phyloP scores from a whole-genome alignment of 1,140 invertebrate genomes.

The Batillaria attramentaria region DNA sequence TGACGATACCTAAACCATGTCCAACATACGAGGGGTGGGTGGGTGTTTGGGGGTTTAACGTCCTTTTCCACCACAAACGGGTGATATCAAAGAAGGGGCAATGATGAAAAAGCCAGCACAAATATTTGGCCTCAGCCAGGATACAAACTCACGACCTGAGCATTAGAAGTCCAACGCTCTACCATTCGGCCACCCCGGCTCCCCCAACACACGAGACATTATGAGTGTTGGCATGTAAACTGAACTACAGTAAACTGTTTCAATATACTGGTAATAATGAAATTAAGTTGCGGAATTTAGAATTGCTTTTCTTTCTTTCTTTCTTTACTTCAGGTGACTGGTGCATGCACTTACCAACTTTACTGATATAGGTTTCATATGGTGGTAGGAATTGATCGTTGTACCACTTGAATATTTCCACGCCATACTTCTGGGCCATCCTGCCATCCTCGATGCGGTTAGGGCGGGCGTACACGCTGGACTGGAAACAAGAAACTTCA shows the following conservation, averaged over 20 bases:
- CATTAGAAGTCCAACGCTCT: no score
- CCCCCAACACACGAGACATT: no score
- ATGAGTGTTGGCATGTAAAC: no score
- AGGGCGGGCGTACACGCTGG: constrained; percentile 52
- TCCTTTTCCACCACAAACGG: no score
- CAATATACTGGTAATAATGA: neutral
- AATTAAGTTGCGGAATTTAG: neutral
- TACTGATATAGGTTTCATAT: constrained; percentile 26
- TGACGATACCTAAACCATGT: no score
- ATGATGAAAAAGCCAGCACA: no score
- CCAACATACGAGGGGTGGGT: no score
- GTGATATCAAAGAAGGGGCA: no score
- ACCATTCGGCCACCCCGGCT: no score
- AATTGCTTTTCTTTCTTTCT: neutral
- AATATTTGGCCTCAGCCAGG: no score
- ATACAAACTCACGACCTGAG: no score
- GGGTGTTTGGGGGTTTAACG: no score
- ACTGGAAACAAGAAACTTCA: constrained; percentile 34
- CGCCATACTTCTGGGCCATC: constrained; percentile 48
- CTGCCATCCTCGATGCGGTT: constrained; percentile 43
- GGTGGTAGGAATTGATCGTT: constrained; percentile 64
- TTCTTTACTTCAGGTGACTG: neutral
- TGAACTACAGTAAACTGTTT: neutral
- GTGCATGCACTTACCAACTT: constrained; percentile 1
- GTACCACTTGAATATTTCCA: constrained; percentile 63